These are phyloP conservation scores for Darevskia mixta DNA, from an alignment of 2,797 vertebrate species.

Conservation along the genomic window DNA sequence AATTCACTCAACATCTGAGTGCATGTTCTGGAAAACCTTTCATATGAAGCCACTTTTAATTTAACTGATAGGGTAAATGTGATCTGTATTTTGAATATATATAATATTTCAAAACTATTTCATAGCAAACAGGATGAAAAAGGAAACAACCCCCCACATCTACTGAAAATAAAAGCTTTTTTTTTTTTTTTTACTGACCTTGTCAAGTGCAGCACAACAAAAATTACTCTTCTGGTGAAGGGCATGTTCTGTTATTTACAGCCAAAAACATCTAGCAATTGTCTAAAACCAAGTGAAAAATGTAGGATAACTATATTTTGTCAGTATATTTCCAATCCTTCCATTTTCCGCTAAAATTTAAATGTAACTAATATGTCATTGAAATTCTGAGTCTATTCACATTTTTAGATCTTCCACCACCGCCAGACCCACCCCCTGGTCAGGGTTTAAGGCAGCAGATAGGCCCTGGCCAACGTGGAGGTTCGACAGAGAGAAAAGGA, in stretches of 20 bases:
- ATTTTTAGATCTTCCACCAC: conserved; percentile 97
- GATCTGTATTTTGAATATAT: background rate
- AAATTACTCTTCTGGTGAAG: conserved; percentile 35
- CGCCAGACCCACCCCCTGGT: conserved; percentile 95
- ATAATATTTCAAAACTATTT: background rate
- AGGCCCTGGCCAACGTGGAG: conserved; percentile 81
- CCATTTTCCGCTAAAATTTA: conserved; percentile 53
- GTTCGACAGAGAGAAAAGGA: conserved; percentile 90
- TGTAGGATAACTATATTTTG: conserved; percentile 25
- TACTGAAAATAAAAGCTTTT: background rate
- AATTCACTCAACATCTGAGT: background rate
- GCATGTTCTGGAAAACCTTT: background rate
- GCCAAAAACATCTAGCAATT: background rate
- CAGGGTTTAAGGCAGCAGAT: conserved; percentile 91
- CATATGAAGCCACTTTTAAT: background rate
- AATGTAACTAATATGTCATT: conserved; percentile 68
- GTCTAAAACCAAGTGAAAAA: background rate
- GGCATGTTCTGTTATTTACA: background rate
- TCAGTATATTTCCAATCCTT: conserved; percentile 4
- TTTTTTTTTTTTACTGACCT: conserved; percentile 34
- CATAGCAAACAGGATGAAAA: background rate
- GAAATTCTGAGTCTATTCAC: conserved; percentile 80
- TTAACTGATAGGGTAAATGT: background rate
- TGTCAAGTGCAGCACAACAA: conserved; percentile 7
- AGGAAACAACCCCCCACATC: background rate